A percentile compares a stretch with the other conserved stretches of the same genome.
Evolutionary conservation across 2,888 invertebrate species (phyloP).

Genomic region (Epinotia nisella): DNA sequence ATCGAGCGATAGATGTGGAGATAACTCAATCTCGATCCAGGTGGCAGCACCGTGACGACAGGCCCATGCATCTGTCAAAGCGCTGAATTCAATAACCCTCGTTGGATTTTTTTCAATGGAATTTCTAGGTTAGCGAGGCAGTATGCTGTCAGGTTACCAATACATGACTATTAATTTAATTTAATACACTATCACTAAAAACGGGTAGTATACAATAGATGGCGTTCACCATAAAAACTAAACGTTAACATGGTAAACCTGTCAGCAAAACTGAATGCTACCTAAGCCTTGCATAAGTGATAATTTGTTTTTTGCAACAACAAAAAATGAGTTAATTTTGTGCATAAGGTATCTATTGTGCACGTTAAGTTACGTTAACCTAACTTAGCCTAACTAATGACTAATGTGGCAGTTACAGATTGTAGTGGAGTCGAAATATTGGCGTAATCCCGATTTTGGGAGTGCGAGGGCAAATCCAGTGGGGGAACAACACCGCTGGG

Average conservation of each 20-base stretch:
- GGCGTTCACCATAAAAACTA: neutral
- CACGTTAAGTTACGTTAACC: constrained; percentile 39
- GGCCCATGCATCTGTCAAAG: too few species aligned
- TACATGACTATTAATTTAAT: too few species aligned
- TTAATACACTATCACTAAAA: too few species aligned
- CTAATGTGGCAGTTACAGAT: constrained; percentile 54
- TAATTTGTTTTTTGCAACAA: constrained; percentile 40
- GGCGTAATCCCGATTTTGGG: constrained; percentile 30
- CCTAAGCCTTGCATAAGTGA: neutral
- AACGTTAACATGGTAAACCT: neutral
- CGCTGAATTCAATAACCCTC: too few species aligned
- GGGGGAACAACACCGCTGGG: neutral
- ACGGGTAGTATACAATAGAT: neutral
- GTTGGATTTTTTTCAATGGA: too few species aligned
- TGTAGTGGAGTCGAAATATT: constrained; percentile 37
- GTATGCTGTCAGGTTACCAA: neutral
- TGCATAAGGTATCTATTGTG: constrained; percentile 50
- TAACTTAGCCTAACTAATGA: constrained; percentile 40
- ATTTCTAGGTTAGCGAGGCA: neutral
- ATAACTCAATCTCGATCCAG: too few species aligned
- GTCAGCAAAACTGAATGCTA: too few species aligned
- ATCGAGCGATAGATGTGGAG: too few species aligned
- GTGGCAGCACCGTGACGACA: too few species aligned
- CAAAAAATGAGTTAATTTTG: constrained; percentile 44
- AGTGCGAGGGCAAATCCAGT: constrained; percentile 15